These are phyloP conservation scores for Eumacrocentrus americanus DNA, from an alignment of 2,888 invertebrate species.

Conservation along the genomic window DNA sequence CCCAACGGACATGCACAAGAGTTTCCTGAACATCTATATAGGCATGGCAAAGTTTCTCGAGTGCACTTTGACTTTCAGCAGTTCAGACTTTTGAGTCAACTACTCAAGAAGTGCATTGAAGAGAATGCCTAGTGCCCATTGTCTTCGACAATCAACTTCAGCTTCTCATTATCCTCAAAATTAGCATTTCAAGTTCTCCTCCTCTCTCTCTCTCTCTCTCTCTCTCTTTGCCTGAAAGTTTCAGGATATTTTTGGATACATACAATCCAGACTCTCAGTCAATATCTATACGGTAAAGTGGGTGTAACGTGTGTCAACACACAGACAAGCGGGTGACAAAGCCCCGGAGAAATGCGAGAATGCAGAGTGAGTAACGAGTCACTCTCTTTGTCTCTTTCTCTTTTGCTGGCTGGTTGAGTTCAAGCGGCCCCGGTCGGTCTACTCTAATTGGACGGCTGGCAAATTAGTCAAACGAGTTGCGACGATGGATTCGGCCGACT, in stretches of 20 bases:
- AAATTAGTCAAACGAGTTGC: slow-evolving; percentile 37
- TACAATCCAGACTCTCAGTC: neutral
- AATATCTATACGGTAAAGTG: neutral
- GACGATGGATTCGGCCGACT: slow-evolving; percentile 16
- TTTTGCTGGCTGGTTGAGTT: neutral
- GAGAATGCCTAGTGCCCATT: too few species aligned
- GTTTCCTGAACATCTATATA: too few species aligned
- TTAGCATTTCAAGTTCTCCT: neutral
- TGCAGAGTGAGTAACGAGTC: neutral
- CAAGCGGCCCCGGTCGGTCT: neutral
- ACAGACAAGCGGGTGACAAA: neutral
- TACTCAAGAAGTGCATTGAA: too few species aligned
- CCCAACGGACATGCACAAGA: too few species aligned
- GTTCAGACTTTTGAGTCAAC: too few species aligned
- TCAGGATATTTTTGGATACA: neutral
- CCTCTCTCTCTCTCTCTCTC: too few species aligned
- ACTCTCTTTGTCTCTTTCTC: neutral
- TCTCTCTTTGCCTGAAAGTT: neutral
- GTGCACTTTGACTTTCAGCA: too few species aligned
- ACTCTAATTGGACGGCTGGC: slow-evolving; percentile 37
- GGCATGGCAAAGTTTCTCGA: too few species aligned
- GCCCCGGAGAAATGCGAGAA: neutral
- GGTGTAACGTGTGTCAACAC: neutral
- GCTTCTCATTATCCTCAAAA: slow-evolving; percentile 4
- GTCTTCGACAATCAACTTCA: neutral